A percentile compares a stretch with the other conserved stretches of the same genome.
Evolutionary conservation across 2,113 vertebrate genomes (phyloP).

Genomic region (Myrmecophaga tridactyla): DNA sequence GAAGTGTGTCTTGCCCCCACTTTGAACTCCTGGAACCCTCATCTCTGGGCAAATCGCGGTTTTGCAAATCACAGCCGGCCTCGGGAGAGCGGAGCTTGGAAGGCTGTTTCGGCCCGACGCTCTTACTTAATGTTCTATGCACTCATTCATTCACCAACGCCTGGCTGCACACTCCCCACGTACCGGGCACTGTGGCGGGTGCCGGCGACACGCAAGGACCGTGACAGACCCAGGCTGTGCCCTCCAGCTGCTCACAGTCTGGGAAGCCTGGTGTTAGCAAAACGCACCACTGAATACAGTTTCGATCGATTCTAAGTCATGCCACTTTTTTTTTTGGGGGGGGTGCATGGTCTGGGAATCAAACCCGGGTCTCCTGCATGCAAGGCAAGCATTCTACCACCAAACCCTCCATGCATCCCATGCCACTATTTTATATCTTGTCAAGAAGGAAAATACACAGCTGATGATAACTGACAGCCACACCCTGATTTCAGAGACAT

Average conservation of each 20-base stretch:
- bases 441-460: rapidly evolving
- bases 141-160: background rate
- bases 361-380: too few relatives aligned
- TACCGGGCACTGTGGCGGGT: rapidly evolving
- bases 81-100: background rate
- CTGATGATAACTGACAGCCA: background rate
- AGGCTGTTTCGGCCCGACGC: background rate
- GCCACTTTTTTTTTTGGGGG: too few relatives aligned
- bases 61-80: background rate
- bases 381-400: too few relatives aligned
- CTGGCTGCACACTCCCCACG: background rate
- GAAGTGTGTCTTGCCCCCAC: background rate
- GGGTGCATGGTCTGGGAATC: too few relatives aligned
- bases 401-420: too few relatives aligned
- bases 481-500: rapidly evolving
- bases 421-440: rapidly evolving
- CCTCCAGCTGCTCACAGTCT: background rate
- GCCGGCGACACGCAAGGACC: background rate
- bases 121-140: background rate
- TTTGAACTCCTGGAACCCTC: background rate
- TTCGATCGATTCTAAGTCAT: background rate
- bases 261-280: background rate
- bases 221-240: background rate
- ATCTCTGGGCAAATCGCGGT: background rate
- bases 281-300: background rate